Conservation (phyloP, 2,888 invertebrate species). For the Neoascia interrupta region DNA sequence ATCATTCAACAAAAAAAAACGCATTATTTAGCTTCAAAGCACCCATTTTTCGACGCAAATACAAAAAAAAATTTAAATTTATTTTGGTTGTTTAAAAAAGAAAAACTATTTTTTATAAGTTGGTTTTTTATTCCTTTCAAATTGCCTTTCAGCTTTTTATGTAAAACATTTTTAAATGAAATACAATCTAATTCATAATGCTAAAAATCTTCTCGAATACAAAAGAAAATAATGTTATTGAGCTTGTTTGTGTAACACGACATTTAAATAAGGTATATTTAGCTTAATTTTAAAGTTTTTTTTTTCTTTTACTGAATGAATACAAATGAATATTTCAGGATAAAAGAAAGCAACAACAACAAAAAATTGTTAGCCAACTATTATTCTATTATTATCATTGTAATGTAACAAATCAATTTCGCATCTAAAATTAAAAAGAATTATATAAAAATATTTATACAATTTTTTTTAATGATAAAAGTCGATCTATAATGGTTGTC, state of each 20-base stretch:
- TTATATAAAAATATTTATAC: constrained; percentile 27
- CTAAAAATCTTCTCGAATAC: constrained; percentile 33
- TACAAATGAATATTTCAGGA: constrained; percentile 19
- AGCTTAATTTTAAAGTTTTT: constrained; percentile 9
- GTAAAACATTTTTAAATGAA: constrained; percentile 45
- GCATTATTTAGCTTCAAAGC: constrained; percentile 37
- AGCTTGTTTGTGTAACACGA: too few relatives aligned
- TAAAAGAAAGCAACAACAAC: constrained; percentile 20
- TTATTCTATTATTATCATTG: constrained; percentile 52
- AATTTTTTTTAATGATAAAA: background rate
- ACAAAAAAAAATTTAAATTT: too few relatives aligned
- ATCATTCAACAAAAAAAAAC: constrained; percentile 11
- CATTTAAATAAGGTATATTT: too few relatives aligned
- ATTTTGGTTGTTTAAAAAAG: too few relatives aligned
- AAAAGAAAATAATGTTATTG: constrained; percentile 15
- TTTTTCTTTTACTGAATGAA: constrained; percentile 20
- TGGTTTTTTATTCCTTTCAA: too few relatives aligned
- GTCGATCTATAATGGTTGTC: background rate
- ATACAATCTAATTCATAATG: constrained; percentile 36
- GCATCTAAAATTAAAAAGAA: constrained; percentile 56
- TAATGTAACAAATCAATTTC: constrained; percentile 59
- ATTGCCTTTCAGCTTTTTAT: constrained; percentile 69
- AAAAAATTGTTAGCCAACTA: constrained; percentile 49
- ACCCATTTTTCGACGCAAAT: constrained; percentile 23
- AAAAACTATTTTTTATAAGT: too few relatives aligned